Percentiles rank a stretch among this genome's conserved stretches.
phyloP scores from a whole-genome alignment of 1,140 invertebrate species.

The Philotrypesis tridentata region DNA sequence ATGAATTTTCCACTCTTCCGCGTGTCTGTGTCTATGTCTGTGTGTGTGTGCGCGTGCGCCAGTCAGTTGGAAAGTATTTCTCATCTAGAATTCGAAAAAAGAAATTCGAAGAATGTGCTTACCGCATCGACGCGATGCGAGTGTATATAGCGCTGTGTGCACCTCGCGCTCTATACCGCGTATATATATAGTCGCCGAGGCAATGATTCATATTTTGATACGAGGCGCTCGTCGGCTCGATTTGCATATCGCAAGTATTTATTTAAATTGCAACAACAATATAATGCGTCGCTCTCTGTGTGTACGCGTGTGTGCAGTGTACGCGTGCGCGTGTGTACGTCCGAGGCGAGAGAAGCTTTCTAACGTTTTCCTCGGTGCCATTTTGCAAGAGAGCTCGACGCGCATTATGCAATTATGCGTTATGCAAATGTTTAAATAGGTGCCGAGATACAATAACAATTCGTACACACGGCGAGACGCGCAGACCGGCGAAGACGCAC shows the following conservation, averaged over 20 bases:
- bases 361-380: constrained; percentile 19
- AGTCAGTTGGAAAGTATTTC: neutral
- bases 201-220: neutral
- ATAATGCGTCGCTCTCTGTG: too few relatives aligned
- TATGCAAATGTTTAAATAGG: constrained; percentile 41
- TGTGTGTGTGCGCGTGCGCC: too few relatives aligned
- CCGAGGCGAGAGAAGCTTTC: constrained; percentile 1
- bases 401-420: constrained; percentile 41
- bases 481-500: too few relatives aligned
- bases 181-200: too few relatives aligned
- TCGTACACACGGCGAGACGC: neutral
- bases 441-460: constrained; percentile 13
- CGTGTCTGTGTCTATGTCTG: too few relatives aligned
- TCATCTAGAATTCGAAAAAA: too few relatives aligned
- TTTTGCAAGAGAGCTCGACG: constrained; percentile 21
- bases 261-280: neutral
- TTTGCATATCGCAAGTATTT: neutral
- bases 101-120: neutral
- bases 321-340: too few relatives aligned
- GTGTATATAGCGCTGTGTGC: too few relatives aligned
- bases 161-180: too few relatives aligned
- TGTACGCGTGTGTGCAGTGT: neutral
- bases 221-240: neutral
- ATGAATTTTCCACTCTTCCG: neutral
- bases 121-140: neutral